These are phyloP conservation scores for Meta bourneti DNA, from an alignment of 2,888 invertebrate genomes.

Conservation along the genomic window DNA sequence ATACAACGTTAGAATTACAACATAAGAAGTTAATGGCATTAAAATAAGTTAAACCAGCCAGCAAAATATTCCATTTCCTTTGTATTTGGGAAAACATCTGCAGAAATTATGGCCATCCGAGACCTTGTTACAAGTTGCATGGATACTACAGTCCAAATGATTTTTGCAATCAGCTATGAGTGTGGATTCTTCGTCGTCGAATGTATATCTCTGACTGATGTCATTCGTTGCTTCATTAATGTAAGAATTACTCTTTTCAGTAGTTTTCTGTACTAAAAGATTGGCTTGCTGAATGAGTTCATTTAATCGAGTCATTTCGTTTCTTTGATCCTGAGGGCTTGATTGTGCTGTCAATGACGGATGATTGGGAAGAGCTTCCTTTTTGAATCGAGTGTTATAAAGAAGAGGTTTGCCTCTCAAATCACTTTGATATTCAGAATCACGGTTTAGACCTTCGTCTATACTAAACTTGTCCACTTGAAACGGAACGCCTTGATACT, in stretches of 20 bases:
- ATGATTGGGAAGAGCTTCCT: neutral
- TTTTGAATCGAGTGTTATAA: neutral
- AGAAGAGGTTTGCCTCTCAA: neutral
- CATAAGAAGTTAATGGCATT: too few relatives aligned
- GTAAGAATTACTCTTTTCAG: neutral
- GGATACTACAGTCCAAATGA: slow-evolving; percentile 22
- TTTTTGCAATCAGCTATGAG: slow-evolving; percentile 26
- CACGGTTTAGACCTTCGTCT: too few relatives aligned
- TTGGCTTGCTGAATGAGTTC: neutral
- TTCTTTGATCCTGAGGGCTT: neutral
- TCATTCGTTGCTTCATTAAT: neutral
- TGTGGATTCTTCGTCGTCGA: slow-evolving; percentile 53
- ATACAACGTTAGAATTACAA: too few relatives aligned
- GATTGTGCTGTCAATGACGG: neutral
- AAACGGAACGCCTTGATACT: too few relatives aligned
- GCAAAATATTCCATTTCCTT: slow-evolving; percentile 62
- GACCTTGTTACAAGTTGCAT: slow-evolving; percentile 34
- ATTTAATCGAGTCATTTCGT: neutral
- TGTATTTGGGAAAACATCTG: slow-evolving; percentile 25
- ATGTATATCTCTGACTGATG: slow-evolving; percentile 5
- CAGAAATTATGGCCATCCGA: slow-evolving; percentile 44
- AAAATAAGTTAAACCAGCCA: slow-evolving; percentile 25
- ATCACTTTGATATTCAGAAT: neutral
- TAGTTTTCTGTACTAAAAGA: neutral
- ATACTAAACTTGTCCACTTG: too few relatives aligned